Percentiles rank a stretch among this genome's conserved stretches.
phyloP scores from a whole-genome alignment of 2,888 invertebrate species.

The Strigamia crassipes region DNA sequence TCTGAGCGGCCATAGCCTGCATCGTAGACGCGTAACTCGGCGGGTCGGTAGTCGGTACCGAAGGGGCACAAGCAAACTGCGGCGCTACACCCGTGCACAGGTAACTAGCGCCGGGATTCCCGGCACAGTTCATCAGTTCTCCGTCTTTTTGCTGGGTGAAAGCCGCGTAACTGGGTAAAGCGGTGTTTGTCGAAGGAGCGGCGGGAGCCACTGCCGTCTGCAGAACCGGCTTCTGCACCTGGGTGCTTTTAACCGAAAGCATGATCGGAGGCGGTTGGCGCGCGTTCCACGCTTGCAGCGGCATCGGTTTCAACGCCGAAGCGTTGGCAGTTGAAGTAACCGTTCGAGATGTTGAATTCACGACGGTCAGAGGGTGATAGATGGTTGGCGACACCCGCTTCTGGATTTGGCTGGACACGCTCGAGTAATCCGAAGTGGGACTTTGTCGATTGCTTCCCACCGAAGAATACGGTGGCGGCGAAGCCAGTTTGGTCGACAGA shows the following conservation, averaged over 20 bases:
- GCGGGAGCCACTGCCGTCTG: conserved; percentile 95
- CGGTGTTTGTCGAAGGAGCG: conserved; percentile 58
- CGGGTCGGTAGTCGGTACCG: conserved; percentile 75
- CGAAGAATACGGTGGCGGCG: conserved; percentile 74
- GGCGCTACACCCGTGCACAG: conserved; percentile 22
- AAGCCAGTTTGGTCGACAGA: conserved; percentile 57
- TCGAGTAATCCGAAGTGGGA: conserved; percentile 74
- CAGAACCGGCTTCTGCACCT: conserved; percentile 90
- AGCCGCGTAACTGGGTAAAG: background rate
- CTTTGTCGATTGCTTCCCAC: conserved; percentile 86
- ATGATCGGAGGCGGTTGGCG: conserved; percentile 91
- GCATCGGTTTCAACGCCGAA: conserved; percentile 62
- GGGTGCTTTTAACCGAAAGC: conserved; percentile 95
- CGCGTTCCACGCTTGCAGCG: conserved; percentile 82
- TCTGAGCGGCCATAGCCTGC: conserved; percentile 73
- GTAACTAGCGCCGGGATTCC: conserved; percentile 45
- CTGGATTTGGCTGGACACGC: background rate
- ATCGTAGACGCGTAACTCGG: conserved; percentile 91
- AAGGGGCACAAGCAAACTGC: background rate
- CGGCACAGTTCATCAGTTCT: background rate
- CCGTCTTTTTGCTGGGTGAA: background rate
- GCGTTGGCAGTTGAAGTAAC: conserved; percentile 49
- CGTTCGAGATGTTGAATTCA: conserved; percentile 11
- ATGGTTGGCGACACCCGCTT: background rate
- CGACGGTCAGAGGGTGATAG: conserved; percentile 57